phyloP scores from a whole-genome alignment of 2,797 vertebrate genomes.

The Pangasius larnaudii region DNA sequence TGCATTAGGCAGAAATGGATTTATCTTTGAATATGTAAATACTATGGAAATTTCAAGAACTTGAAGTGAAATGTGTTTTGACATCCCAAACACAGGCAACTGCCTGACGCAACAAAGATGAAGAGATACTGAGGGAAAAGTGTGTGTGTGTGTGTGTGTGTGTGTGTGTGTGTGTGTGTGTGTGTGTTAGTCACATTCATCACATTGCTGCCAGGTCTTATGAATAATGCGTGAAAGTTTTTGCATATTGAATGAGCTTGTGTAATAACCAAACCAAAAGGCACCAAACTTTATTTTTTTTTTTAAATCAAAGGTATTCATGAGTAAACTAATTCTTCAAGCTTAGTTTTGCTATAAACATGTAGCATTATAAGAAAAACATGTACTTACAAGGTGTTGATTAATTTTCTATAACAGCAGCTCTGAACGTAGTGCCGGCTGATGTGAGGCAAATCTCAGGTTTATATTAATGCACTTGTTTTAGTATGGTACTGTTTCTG shows the following conservation, averaged over 20 bases:
- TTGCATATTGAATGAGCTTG: conserved; percentile 18
- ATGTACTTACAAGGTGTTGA: neutral
- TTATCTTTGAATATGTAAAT: neutral
- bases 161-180: conserved; percentile 8
- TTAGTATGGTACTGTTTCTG: neutral
- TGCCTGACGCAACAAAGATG: conserved; percentile 7
- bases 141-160: conserved; percentile 4
- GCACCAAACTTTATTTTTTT: neutral
- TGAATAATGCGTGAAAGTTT: conserved; percentile 29
- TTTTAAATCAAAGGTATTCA: neutral
- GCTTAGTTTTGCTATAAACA: neutral
- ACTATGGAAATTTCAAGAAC: neutral
- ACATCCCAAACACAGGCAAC: neutral
- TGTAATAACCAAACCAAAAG: conserved; percentile 4
- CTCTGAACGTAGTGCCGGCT: neutral
- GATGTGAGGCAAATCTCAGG: neutral
- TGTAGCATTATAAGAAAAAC: neutral
- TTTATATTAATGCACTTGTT: neutral
- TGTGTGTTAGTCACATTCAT: conserved; percentile 2
- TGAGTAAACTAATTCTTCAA: conserved; percentile 21
- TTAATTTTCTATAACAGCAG: neutral
- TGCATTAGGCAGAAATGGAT: neutral
- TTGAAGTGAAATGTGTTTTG: neutral
- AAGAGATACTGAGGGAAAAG: neutral
- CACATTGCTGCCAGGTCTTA: conserved; percentile 5